phyloP scores from a whole-genome alignment of 2,797 vertebrate species.

The Argyrosomus regius region DNA sequence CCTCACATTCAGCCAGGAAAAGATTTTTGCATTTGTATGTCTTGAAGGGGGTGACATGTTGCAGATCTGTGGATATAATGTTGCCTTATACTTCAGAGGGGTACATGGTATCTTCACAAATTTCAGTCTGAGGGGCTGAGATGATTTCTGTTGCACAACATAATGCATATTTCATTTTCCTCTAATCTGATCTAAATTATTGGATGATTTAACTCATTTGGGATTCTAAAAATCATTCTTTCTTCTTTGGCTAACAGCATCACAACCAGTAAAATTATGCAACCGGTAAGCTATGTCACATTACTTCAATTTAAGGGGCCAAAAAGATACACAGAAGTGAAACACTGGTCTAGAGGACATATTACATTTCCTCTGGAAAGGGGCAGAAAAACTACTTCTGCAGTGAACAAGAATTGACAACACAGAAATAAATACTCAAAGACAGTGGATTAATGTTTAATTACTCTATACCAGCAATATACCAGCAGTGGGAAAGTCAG shows the following conservation, averaged over 20 bases:
- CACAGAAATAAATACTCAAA: not conserved
- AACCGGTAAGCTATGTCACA: not conserved
- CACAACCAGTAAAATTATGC: too few species aligned
- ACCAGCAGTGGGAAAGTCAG: not conserved
- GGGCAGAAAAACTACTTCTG: not conserved
- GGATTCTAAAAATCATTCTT: not conserved
- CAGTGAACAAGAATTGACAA: not conserved
- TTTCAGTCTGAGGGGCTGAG: not conserved
- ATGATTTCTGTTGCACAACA: not conserved
- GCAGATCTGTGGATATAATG: not conserved
- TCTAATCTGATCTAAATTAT: not conserved
- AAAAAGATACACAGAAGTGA: not conserved
- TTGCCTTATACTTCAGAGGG: not conserved
- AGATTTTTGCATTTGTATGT: not conserved
- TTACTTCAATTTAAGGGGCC: not conserved
- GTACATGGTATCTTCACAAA: not conserved
- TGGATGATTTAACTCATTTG: not conserved
- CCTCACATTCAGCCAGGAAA: not conserved
- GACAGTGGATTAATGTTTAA: not conserved
- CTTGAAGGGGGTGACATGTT: not conserved
- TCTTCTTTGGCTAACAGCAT: not conserved
- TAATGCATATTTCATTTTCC: not conserved
- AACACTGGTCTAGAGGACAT: not conserved
- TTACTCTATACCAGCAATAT: not conserved
- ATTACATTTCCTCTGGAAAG: not conserved